Conservation (phyloP, 2,888 invertebrate genomes). For the Siphlonurus alternatus region DNA sequence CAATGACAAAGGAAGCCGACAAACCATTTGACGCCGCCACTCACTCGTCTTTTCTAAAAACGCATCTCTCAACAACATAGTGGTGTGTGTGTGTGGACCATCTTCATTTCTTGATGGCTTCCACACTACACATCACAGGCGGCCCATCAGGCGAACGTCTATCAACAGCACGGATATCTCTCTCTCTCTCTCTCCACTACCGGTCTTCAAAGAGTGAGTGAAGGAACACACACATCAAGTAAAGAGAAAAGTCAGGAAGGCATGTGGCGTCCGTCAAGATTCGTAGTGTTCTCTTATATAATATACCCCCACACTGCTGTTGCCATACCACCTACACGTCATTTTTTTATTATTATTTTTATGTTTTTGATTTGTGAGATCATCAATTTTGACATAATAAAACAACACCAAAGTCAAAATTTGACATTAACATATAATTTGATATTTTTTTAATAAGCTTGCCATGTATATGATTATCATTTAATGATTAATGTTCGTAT, state of each 20-base stretch:
- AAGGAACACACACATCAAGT: neutral
- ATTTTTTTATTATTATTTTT: neutral
- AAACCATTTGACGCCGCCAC: neutral
- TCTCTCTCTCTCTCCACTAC: neutral
- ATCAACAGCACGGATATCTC: neutral
- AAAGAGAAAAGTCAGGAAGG: neutral
- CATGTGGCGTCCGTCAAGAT: neutral
- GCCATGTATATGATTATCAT: too few species aligned
- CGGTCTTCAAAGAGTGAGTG: neutral
- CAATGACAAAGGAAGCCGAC: neutral
- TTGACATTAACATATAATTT: too few species aligned
- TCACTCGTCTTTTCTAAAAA: neutral
- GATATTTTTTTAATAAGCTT: too few species aligned
- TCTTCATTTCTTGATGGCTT: neutral
- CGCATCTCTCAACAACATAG: neutral
- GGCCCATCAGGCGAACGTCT: neutral
- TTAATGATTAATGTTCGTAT: too few species aligned
- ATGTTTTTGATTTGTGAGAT: neutral
- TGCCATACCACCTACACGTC: neutral
- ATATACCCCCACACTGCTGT: neutral
- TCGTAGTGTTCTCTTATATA: neutral
- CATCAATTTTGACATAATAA: neutral
- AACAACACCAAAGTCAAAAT: neutral
- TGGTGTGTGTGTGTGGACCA: neutral
- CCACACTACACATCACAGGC: neutral